Conservation (phyloP, 1,140 invertebrate genomes). For the Drosophila murphyi region DNA sequence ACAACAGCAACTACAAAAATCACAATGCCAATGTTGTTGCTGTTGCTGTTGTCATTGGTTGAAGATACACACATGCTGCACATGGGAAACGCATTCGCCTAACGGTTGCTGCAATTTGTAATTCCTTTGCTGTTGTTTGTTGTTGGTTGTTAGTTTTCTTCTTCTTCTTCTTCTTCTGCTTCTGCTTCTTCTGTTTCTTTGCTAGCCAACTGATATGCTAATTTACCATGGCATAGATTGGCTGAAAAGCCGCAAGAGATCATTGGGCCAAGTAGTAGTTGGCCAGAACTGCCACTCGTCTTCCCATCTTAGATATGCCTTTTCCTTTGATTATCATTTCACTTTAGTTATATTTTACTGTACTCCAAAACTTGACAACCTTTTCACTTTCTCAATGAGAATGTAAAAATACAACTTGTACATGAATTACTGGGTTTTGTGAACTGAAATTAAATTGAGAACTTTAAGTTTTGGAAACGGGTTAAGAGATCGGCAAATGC, state of each 20-base stretch:
- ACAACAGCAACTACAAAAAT: background rate
- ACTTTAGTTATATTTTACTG: too few relatives aligned
- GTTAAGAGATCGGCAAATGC: too few relatives aligned
- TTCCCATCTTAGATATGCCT: too few relatives aligned
- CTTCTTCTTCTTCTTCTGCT: background rate
- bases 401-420: too few relatives aligned
- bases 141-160: background rate
- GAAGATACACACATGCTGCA: conserved; percentile 17
- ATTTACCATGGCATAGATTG: background rate
- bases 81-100: conserved; percentile 23
- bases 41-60: conserved; percentile 19
- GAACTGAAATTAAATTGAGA: too few relatives aligned
- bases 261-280: background rate
- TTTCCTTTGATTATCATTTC: too few relatives aligned
- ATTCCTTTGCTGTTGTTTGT: conserved; percentile 21
- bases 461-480: too few relatives aligned
- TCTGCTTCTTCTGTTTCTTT: background rate
- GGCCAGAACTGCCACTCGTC: background rate
- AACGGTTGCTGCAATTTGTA: conserved; percentile 47
- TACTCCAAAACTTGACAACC: too few relatives aligned
- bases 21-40: conserved; percentile 23
- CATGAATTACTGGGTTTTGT: too few relatives aligned
- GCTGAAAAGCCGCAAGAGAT: background rate
- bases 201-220: conserved; percentile 22
- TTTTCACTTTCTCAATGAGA: too few relatives aligned